Conservation (phyloP, 2,888 invertebrate species). For the Parochlus steinenii region DNA sequence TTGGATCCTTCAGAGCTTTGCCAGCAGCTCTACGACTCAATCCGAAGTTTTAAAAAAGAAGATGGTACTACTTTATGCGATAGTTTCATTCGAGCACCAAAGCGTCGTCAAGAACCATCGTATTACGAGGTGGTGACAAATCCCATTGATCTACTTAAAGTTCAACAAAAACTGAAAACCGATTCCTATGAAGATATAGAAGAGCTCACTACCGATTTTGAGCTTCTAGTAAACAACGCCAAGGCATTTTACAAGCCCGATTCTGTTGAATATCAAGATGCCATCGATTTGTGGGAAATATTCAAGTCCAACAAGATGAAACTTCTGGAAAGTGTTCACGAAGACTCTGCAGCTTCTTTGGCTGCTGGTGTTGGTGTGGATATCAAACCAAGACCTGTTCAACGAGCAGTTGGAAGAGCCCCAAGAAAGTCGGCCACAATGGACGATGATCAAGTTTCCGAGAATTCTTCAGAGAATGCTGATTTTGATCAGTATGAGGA, state of each 20-base stretch:
- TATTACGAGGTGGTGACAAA: constrained; percentile 85
- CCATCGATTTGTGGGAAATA: constrained; percentile 72
- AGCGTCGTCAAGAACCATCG: constrained; percentile 77
- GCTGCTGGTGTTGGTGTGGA: neutral
- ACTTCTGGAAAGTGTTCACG: constrained; percentile 22
- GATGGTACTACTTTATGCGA: constrained; percentile 85
- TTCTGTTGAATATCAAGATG: constrained; percentile 76
- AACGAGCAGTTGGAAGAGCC: constrained; percentile 21
- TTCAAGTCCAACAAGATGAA: constrained; percentile 37
- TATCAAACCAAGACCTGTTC: constrained; percentile 19
- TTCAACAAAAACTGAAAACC: constrained; percentile 92
- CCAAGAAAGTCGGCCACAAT: constrained; percentile 23
- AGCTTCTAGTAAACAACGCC: constrained; percentile 83
- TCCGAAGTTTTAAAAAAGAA: constrained; percentile 79
- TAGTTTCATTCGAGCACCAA: constrained; percentile 86
- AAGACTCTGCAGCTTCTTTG: constrained; percentile 18
- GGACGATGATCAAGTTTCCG: constrained; percentile 49
- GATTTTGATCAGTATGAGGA: constrained; percentile 69
- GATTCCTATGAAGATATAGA: constrained; percentile 93
- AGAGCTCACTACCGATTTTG: constrained; percentile 77
- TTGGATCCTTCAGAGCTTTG: constrained; percentile 72
- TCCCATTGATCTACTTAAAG: constrained; percentile 83
- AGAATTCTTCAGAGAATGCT: constrained; percentile 59
- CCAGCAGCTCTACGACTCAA: constrained; percentile 83
- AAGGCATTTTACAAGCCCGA: constrained; percentile 87